Evolutionary conservation across 2,888 invertebrate genomes (phyloP).

Genomic region (Drosophila colorata): DNA sequence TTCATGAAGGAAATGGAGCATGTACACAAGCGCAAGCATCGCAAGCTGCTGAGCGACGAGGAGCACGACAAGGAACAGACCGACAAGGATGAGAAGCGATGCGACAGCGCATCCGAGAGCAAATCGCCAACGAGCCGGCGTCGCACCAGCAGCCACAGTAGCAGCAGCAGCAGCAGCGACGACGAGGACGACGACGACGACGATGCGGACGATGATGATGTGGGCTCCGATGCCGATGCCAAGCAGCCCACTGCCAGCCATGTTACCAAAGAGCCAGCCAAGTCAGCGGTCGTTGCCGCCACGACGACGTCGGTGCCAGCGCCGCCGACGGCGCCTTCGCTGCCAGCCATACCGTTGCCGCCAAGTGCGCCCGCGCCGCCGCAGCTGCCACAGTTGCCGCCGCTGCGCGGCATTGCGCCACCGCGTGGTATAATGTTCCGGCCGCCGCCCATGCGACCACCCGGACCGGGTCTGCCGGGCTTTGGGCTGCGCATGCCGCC

Average conservation of each 20-base stretch:
- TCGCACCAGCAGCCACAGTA: slow-evolving; percentile 21
- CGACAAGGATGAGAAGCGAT: slow-evolving; percentile 48
- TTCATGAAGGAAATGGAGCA: slow-evolving; percentile 97
- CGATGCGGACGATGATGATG: slow-evolving; percentile 51
- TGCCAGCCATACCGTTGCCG: slow-evolving; percentile 76
- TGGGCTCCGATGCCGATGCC: slow-evolving; percentile 30
- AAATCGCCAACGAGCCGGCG: slow-evolving; percentile 44
- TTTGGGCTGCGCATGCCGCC: slow-evolving; percentile 83
- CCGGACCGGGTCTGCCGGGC: slow-evolving; percentile 76
- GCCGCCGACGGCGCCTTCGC: slow-evolving; percentile 64
- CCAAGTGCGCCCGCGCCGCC: slow-evolving; percentile 67
- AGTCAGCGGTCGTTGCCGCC: slow-evolving; percentile 7
- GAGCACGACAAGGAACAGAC: slow-evolving; percentile 75
- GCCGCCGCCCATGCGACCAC: slow-evolving; percentile 87
- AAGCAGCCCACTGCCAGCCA: slow-evolving; percentile 10
- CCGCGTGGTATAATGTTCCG: slow-evolving; percentile 86
- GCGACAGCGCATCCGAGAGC: slow-evolving; percentile 49
- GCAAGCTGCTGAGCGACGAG: slow-evolving; percentile 87
- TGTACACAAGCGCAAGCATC: slow-evolving; percentile 91
- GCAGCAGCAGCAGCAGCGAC: slow-evolving; percentile 28
- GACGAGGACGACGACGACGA: slow-evolving; percentile 48
- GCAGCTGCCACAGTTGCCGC: slow-evolving; percentile 83
- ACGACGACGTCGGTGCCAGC: slow-evolving; percentile 42
- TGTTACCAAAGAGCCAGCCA: slow-evolving; percentile 33
- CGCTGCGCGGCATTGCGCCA: slow-evolving; percentile 85